These are phyloP conservation scores for Hypocryptadius cinnamomeus DNA, from an alignment of 2,113 vertebrate genomes.

Conservation along the genomic window DNA sequence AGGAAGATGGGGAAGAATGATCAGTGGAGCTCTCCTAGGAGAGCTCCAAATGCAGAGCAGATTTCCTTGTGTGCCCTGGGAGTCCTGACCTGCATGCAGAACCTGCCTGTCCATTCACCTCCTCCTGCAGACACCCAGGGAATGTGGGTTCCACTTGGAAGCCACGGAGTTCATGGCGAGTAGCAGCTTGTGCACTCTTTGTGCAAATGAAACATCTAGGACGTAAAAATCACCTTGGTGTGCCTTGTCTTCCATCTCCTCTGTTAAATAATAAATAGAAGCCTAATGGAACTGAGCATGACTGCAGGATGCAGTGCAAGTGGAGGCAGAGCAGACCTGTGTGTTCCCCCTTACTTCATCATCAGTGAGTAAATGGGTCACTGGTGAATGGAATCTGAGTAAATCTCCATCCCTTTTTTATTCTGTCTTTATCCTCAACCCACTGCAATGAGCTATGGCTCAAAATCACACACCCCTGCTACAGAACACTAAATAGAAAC, in stretches of 20 bases:
- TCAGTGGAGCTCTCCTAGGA: background rate
- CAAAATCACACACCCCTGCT: background rate
- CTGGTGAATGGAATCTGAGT: background rate
- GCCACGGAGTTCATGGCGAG: background rate
- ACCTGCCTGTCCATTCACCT: background rate
- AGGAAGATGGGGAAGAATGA: background rate
- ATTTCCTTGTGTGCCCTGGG: background rate
- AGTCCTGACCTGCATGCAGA: background rate
- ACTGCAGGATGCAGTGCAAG: background rate
- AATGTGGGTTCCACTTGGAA: background rate
- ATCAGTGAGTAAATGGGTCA: slow-evolving; percentile 50
- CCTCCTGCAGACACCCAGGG: background rate
- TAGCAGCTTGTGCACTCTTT: background rate
- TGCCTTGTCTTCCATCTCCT: background rate
- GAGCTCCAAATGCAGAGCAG: background rate
- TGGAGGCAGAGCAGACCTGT: background rate
- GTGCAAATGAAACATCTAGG: background rate
- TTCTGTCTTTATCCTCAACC: background rate
- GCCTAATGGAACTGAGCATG: background rate
- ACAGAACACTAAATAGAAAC: background rate
- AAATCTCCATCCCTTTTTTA: background rate
- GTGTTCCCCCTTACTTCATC: slow-evolving; percentile 1
- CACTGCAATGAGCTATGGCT: background rate
- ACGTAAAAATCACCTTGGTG: background rate
- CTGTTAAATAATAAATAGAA: background rate